These are phyloP conservation scores for Syrphus vitripennis DNA, from an alignment of 2,888 invertebrate species.

Conservation along the genomic window DNA sequence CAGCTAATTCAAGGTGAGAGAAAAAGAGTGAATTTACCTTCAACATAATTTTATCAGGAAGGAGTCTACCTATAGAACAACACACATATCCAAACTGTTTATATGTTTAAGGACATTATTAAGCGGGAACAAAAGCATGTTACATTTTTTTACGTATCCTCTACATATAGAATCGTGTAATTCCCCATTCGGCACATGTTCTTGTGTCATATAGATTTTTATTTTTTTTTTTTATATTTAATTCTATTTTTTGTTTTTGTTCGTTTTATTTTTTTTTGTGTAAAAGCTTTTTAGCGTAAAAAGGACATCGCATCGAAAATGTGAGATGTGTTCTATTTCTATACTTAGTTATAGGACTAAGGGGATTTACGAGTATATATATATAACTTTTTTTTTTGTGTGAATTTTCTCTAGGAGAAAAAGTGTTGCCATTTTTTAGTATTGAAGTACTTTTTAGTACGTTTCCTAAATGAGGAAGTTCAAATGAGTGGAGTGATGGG, in stretches of 20 bases:
- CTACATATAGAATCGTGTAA: not conserved
- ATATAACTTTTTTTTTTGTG: not conserved
- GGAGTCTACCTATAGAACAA: not conserved
- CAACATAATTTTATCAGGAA: not conserved
- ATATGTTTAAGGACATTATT: conserved; percentile 32
- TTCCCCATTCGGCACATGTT: conserved; percentile 47
- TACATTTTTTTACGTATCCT: not conserved
- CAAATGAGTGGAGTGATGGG: not conserved
- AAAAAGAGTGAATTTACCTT: conserved; percentile 24
- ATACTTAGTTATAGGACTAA: not conserved
- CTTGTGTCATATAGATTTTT: not conserved
- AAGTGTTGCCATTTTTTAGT: conserved; percentile 16
- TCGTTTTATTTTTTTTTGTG: not conserved
- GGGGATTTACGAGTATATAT: no score
- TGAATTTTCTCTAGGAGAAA: not conserved
- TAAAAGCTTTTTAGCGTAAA: conserved; percentile 52
- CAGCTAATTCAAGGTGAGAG: conserved; percentile 63
- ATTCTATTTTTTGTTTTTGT: not conserved
- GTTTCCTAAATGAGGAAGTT: not conserved
- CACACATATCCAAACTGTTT: no score
- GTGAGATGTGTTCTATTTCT: conserved; percentile 24
- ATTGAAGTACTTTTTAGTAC: not conserved
- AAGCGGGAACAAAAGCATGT: conserved; percentile 26
- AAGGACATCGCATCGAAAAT: conserved; percentile 23
- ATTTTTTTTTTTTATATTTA: not conserved